Base-by-base conservation (phyloP, 2,113 vertebrate genomes). In the Mustela nigripes region DNA sequence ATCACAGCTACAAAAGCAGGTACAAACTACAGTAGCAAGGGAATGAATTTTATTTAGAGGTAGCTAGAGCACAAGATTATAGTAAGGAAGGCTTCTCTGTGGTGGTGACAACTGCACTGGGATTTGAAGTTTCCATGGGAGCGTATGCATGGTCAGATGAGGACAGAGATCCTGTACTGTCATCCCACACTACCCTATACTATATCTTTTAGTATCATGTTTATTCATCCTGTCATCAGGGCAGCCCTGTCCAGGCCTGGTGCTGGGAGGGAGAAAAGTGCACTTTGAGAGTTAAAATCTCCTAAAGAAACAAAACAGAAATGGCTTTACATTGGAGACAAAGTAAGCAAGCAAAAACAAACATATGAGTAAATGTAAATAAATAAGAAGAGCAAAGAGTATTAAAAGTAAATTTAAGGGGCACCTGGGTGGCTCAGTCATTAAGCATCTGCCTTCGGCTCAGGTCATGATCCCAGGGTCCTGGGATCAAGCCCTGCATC, bases 261-360 rank as follows among this genome's bases (percentile, higher is more conserved):
- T 19, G 7, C 63, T 91, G 11, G 24, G 53, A 86, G 10, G 56
- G 36, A 79, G 28, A 76, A 31, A 36, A 74, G 65, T 48, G 48
- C 22, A 2, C 39, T 36, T 42, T 50, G 50, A 82, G 21, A 73
- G 24, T 21, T 76, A 88, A n/a, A 78, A 62, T 74, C 65, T 73
- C 5, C 39, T 83, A 93, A 80, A 21, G 45, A 95, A 91, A 69
- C 11, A 84, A 81, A 85, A 63, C 9, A 93, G 33, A 78, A 69
- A 63, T 60, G 31, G 8, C 16, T 85, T 69, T n/a, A 26, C 22
- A 58, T 6, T 58, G 58, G 15, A 67, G 21, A 88, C 81, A 67
- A 88, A 67, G 12, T 39, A 82, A 78, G 11, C 7, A 67, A 45
- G 24, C 15, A 48, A 45, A 19, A 56, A 84, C 73, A 39, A 82